Conservation (phyloP, 2,797 vertebrate genomes). For the Anguilla megastoma region DNA sequence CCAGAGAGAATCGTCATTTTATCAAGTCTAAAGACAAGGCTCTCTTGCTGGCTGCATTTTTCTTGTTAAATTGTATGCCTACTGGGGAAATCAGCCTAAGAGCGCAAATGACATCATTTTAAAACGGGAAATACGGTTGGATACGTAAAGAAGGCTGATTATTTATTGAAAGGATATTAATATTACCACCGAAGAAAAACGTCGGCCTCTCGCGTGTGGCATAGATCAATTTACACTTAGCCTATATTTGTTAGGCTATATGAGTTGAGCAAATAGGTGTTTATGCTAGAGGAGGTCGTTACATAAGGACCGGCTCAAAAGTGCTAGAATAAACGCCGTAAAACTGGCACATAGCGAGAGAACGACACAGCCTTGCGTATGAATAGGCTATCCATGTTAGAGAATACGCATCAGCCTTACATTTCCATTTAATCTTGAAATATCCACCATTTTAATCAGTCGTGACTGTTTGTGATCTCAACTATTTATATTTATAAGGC, state of each 20-base stretch:
- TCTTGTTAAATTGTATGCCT: constrained; percentile 2
- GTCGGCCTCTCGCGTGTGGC: constrained; percentile 28
- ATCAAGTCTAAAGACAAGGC: constrained; percentile 10
- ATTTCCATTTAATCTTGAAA: constrained; percentile 30
- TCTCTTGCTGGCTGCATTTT: not conserved
- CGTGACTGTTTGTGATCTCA: not conserved
- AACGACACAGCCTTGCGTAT: constrained; percentile 16
- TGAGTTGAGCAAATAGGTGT: not conserved
- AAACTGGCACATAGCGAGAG: constrained; percentile 14
- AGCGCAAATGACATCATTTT: constrained; percentile 14
- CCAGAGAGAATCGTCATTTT: constrained; percentile 45
- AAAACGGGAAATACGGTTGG: constrained; percentile 14
- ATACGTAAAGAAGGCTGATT: not conserved
- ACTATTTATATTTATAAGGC: not conserved
- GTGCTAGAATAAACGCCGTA: constrained; percentile 40
- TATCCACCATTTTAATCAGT: constrained; percentile 15
- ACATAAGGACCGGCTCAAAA: constrained; percentile 36
- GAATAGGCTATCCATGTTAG: constrained; percentile 29
- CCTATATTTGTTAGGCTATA: constrained; percentile 19
- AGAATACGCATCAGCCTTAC: constrained; percentile 22
- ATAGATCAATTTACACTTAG: not conserved
- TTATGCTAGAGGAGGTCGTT: constrained; percentile 21
- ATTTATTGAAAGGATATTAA: not conserved
- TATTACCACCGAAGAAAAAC: constrained; percentile 16
- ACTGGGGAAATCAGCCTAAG: not conserved